Evolutionary conservation across 2,797 vertebrate genomes (phyloP), one percentile per base, ranked within the genome.

Genomic region (Cynopterus sphinx): DNA sequence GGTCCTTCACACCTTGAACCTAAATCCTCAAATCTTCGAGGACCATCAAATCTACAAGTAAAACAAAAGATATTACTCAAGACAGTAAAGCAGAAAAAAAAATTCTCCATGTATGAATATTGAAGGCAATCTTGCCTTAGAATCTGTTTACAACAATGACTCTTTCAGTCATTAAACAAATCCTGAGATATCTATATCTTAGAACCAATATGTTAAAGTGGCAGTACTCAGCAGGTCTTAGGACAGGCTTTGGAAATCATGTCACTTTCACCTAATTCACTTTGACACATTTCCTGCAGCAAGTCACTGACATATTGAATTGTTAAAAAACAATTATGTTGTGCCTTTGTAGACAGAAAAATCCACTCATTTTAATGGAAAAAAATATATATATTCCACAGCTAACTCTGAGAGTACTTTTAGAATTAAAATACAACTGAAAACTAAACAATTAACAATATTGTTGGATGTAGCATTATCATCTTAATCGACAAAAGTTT

Each of bases 21-120:
- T 98, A 98, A 92, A 98, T 98, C 97, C 99, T 99, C 98, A 97
- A 99, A 99, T 96, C 98, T 99, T 98, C 98, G 98, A 94, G 99
- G 98, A 90, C 98, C 99, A 95, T 99, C 99, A 98, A 99, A 99
- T 97, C 99, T 99, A 96, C 28, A 98, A 94, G 97, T 89, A 90
- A 98, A 97, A 96, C 71, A 98, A 98, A 0, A 90, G 36, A 91
- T 93, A 97, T 97, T 98, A 98, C 96, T 97, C 93, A 98, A 98
- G 96, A 97, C 97, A 97, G 94, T 96, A 97, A 97, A 95, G 96
- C 95, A 96, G 96, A 95, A 96, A 96, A 97, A 92, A 63, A 89
- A 89, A 91, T 73, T 91, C 93, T 95, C 96, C 95, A 97, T 90
- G 94, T 97, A 95, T 92, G 86, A 97, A 93, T 96, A 97, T 43